Conservation (phyloP, 2,113 vertebrate genomes). For the Sitta europaea region DNA sequence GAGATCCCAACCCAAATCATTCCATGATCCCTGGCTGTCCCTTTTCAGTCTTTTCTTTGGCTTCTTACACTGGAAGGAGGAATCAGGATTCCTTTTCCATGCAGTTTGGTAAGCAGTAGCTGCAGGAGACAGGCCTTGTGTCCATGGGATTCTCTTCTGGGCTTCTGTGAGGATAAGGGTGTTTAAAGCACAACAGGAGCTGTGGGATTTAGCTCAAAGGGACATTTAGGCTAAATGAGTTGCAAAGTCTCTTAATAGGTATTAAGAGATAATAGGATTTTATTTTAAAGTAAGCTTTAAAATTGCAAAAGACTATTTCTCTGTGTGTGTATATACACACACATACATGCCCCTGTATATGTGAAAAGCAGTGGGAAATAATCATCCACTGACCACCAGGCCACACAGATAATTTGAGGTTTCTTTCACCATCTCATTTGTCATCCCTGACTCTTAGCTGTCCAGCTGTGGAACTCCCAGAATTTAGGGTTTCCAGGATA, state of each 20-base stretch:
- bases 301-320: not conserved
- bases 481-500: not conserved
- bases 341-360: accelerated
- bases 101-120: accelerated
- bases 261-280: not conserved
- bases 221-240: not conserved
- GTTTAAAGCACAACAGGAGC: not conserved
- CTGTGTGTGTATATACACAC: accelerated
- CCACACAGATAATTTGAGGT: not conserved
- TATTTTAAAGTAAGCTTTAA: not conserved
- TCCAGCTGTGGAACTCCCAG: not conserved
- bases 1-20: not conserved
- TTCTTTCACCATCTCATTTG: not conserved
- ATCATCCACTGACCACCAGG: not conserved
- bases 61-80: not conserved
- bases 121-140: not conserved
- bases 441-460: not conserved
- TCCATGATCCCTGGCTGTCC: not conserved
- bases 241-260: not conserved
- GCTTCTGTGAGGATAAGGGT: not conserved
- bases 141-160: not conserved
- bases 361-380: not conserved
- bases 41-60: not conserved
- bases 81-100: not conserved
- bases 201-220: not conserved